Conservation (phyloP, 1,140 invertebrate species). For the Cotesia typhae region DNA sequence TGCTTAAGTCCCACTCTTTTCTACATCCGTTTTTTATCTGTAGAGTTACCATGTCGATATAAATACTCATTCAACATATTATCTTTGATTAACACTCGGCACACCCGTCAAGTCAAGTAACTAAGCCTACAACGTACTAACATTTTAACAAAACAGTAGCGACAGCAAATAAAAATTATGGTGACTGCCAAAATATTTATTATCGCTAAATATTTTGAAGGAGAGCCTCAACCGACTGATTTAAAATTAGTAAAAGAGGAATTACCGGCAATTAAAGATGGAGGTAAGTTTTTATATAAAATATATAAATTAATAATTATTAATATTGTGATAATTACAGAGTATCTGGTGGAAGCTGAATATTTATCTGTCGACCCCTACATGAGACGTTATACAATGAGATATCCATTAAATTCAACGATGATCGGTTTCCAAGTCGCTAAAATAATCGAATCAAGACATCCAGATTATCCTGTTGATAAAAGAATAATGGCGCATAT, state of each 20-base stretch:
- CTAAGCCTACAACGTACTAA: no score
- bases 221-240: slow-evolving; percentile 72
- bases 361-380: slow-evolving; percentile 78
- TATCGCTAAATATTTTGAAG: slow-evolving; percentile 70
- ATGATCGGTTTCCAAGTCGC: slow-evolving; percentile 74
- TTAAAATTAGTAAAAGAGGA: slow-evolving; percentile 73
- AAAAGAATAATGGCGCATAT: slow-evolving; percentile 68
- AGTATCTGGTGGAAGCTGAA: slow-evolving; percentile 73
- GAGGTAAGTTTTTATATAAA: slow-evolving; percentile 62
- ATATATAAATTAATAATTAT: no score
- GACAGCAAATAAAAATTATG: slow-evolving; percentile 50
- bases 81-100: no score
- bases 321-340: slow-evolving; percentile 55
- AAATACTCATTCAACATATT: no score
- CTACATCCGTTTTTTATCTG: no score
- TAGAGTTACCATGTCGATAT: no score
- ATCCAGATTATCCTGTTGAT: slow-evolving; percentile 70
- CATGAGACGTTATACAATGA: slow-evolving; percentile 69
- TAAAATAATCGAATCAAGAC: slow-evolving; percentile 72
- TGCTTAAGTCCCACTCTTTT: no score
- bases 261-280: slow-evolving; percentile 70
- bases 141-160: no score
- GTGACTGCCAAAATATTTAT: slow-evolving; percentile 70
- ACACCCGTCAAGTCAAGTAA: no score
- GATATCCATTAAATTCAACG: slow-evolving; percentile 65